Conservation (phyloP, 2,888 invertebrate genomes). For the Eugnorisma glareosa region DNA sequence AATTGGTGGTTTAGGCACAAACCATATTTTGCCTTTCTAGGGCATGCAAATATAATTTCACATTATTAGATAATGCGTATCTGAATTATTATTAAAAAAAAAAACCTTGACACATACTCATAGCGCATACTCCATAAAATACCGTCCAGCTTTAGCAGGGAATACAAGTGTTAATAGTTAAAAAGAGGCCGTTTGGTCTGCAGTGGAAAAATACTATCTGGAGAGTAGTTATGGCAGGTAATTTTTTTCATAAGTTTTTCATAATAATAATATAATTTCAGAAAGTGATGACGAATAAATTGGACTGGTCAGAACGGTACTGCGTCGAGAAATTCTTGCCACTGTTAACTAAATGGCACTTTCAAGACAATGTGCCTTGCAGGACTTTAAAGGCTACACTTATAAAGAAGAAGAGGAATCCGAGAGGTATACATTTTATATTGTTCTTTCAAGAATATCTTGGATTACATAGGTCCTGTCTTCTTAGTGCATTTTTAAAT, state of each 20-base stretch:
- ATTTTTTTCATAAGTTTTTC: neutral
- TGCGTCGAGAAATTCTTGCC: constrained; percentile 95
- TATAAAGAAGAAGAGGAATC: constrained; percentile 87
- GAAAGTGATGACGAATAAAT: constrained; percentile 92
- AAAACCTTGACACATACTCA: no score
- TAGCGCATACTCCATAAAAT: no score
- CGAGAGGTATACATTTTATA: constrained; percentile 81
- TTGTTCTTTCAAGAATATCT: neutral
- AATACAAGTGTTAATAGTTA: no score
- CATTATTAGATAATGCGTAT: no score
- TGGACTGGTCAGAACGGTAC: constrained; percentile 94
- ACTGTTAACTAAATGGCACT: constrained; percentile 94
- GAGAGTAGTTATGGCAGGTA: neutral
- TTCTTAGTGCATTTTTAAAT: neutral
- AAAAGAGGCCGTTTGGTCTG: no score
- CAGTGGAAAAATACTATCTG: neutral
- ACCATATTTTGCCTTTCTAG: no score
- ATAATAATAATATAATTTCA: constrained; percentile 71
- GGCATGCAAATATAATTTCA: no score
- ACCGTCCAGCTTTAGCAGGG: no score
- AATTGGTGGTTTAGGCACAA: no score
- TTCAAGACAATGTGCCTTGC: constrained; percentile 83
- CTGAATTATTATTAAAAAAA: no score
- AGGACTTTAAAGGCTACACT: constrained; percentile 79
- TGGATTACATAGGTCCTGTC: neutral